Base-by-base conservation (phyloP, 1,140 invertebrate species). In the Sarcophaga peregrina region DNA sequence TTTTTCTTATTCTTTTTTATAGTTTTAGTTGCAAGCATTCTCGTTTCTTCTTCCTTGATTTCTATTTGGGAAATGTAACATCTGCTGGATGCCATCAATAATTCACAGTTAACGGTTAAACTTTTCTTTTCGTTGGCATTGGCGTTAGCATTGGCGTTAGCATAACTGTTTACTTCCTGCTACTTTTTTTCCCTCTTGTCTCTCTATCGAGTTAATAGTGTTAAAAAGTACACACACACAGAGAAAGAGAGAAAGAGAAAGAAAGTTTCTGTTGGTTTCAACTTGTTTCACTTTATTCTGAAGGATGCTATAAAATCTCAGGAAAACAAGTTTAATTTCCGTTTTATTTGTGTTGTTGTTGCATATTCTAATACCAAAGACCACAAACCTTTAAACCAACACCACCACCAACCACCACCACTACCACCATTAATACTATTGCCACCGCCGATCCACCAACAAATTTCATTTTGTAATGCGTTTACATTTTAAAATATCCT, bases 251-350 rank as follows among this genome's bases (percentile, higher is more conserved):
- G 25, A 72, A 20, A 72, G 62, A 20, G 62, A 17, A n/a, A 20
- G 17, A 15, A 1, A 68, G 25, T n/a, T n/a, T n/a, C n/a, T n/a
- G n/a, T n/a, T n/a, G n/a, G n/a, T n/a, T n/a, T n/a, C n/a, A n/a
- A n/a, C n/a, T n/a, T n/a, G n/a, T n/a, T n/a, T n/a, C n/a, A n/a
- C n/a, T n/a, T n/a, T n/a, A n/a, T n/a, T n/a, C n/a, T 58, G n/a
- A 20, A 68, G 58, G 58, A 68, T 68, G 75, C 75, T 50, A 78
- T 78, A 52, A 78, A 78, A 78, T 78, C 75, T 78, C 47, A 52
- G 75, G 47, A 78, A 78, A 78, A 78, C 75, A 78, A 50, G 75
- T 78, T 78, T 52, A 78, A 78, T 78, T 78, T 78, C 75, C 75
- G 62, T 68, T 68, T 68, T 25, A 68, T 68, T 68, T 78, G 46